Conservation (phyloP, 2,113 vertebrate species). For the Nibea albiflora region DNA sequence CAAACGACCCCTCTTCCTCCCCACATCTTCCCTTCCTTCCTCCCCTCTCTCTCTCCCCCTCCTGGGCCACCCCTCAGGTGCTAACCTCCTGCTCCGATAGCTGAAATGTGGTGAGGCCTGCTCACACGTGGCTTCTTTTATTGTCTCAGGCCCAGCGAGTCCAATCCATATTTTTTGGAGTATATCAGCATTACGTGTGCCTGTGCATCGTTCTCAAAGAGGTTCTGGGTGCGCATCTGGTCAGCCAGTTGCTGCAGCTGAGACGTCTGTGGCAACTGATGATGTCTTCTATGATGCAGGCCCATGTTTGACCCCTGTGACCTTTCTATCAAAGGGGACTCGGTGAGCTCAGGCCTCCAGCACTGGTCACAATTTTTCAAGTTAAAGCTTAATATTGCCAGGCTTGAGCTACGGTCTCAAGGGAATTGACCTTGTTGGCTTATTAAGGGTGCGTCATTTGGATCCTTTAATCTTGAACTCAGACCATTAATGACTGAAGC, state of each 20-base stretch:
- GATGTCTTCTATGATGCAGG: conserved; percentile 47
- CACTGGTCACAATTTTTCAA: conserved; percentile 50
- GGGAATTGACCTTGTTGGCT: conserved; percentile 59
- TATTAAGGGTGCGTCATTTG: conserved; percentile 64
- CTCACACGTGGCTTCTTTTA: conserved; percentile 45
- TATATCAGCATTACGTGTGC: conserved; percentile 57
- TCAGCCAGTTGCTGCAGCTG: conserved; percentile 42
- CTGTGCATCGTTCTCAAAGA: conserved; percentile 48
- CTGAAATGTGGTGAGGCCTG: conserved; percentile 54
- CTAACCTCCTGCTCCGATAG: conserved; percentile 55
- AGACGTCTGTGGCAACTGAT: conserved; percentile 63
- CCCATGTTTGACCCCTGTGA: conserved; percentile 50
- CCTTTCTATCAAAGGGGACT: conserved; percentile 27
- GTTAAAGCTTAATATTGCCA: conserved; percentile 62
- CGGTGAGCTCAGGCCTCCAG: conserved; percentile 50
- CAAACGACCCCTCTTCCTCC: conserved; percentile 10
- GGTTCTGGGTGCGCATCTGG: conserved; percentile 36
- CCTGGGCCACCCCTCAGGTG: conserved; percentile 56
- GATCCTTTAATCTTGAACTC: conserved; percentile 77
- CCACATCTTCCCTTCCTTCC: neutral
- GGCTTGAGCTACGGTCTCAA: conserved; percentile 59
- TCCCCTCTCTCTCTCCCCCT: neutral
- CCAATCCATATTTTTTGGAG: conserved; percentile 10
- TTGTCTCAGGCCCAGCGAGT: conserved; percentile 46
- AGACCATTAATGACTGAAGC: conserved; percentile 71